Evolutionary conservation across 2,797 vertebrate genomes (phyloP).

Genomic region (Nannoperca australis): DNA sequence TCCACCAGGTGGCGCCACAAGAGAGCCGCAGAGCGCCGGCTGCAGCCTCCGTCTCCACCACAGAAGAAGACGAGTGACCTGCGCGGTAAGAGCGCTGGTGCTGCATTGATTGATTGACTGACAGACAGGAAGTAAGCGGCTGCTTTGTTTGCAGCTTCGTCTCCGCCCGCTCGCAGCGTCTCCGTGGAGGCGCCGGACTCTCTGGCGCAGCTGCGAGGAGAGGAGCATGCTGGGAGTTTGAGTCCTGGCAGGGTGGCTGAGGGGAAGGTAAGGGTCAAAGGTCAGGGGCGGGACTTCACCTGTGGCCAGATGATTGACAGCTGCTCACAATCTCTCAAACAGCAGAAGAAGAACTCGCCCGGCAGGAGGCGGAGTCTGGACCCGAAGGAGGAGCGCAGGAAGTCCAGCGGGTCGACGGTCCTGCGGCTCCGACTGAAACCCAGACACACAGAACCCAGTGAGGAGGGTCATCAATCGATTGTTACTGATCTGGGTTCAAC

Average conservation of each 20-base stretch:
- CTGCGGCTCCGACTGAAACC: too few relatives aligned
- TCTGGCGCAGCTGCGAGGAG: constrained; percentile 40
- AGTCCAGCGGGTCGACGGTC: too few relatives aligned
- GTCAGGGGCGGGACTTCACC: neutral
- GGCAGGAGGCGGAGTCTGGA: too few relatives aligned
- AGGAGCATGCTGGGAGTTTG: constrained; percentile 49
- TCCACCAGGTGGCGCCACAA: constrained; percentile 76
- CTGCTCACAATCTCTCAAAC: too few relatives aligned
- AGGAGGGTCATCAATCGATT: too few relatives aligned
- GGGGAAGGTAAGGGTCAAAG: constrained; percentile 37
- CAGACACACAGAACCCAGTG: too few relatives aligned
- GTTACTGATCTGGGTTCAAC: too few relatives aligned
- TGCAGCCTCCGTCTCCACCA: constrained; percentile 41
- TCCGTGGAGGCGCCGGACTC: constrained; percentile 50
- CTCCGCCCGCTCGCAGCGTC: neutral
- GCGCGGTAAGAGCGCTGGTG: neutral
- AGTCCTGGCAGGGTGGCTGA: neutral
- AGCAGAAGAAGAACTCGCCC: too few relatives aligned
- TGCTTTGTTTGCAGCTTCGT: neutral
- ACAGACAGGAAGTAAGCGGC: too few relatives aligned
- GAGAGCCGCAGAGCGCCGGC: constrained; percentile 66
- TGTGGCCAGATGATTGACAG: too few relatives aligned
- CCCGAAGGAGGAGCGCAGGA: too few relatives aligned
- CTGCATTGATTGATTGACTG: too few relatives aligned
- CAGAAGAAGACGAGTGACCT: constrained; percentile 39